A percentile compares a stretch with the other conserved stretches of the same genome.
Evolutionary conservation across 2,113 vertebrate species (phyloP).

Genomic region (Boleophthalmus pectinirostris): DNA sequence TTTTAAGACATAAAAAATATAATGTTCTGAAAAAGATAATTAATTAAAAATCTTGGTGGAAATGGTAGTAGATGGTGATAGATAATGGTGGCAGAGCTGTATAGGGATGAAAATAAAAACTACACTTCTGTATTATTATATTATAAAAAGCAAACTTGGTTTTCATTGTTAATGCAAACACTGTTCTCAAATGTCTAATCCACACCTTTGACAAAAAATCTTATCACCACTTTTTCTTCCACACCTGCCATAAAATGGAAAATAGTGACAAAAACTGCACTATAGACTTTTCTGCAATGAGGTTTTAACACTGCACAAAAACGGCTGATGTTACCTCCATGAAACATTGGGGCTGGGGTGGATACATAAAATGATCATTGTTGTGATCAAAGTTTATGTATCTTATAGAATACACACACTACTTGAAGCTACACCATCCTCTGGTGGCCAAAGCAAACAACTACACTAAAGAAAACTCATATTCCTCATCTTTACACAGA

Average conservation of each 20-base stretch:
- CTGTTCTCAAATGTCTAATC: conserved; percentile 17
- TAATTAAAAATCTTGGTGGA: too few species aligned
- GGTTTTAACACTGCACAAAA: conserved; percentile 21
- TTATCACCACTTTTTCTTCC: conserved; percentile 36
- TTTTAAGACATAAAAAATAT: not conserved
- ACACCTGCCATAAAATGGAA: not conserved
- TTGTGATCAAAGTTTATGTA: not conserved
- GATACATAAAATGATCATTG: conserved; percentile 1
- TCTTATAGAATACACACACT: conserved; percentile 6
- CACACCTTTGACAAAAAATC: conserved; percentile 30
- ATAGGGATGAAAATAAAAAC: too few species aligned
- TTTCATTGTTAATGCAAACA: not conserved
- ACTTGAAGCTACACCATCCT: conserved; percentile 53
- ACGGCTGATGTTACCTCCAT: conserved; percentile 27
- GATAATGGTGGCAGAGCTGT: too few species aligned
- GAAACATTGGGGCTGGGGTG: not conserved
- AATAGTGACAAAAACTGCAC: not conserved
- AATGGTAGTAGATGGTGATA: too few species aligned
- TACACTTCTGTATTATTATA: not conserved
- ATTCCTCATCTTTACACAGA: not conserved
- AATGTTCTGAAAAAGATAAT: too few species aligned
- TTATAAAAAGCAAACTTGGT: not conserved
- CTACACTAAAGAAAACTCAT: conserved; percentile 29
- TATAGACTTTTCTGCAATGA: conserved; percentile 18
- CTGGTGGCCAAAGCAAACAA: conserved; percentile 59